Base-by-base conservation (phyloP, 1,140 invertebrate genomes). In the Drosophila pseudoobscura region DNA sequence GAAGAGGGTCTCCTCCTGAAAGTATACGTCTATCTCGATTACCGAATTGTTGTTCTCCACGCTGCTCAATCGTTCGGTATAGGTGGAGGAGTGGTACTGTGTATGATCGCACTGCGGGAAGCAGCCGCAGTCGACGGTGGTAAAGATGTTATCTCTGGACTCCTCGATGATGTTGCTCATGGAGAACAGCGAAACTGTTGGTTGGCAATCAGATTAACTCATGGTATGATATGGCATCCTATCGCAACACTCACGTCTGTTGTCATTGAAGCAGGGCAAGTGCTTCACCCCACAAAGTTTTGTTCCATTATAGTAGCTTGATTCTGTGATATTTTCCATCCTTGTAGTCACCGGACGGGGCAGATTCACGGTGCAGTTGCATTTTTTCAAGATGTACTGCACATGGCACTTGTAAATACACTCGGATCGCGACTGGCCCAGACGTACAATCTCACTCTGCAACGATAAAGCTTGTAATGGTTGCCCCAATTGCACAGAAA, bases 81-180 rank as follows among this genome's bases (percentile, higher is more conserved):
- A 82, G 0, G 66, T 79, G 0, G 72, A 55, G 6, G 87, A 65
- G 26, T 82, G 80, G 56, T 89, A 89, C 26, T 89, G 80, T 7
- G 74, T 82, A 20, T 79, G 78, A 63, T 79, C 52, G 31, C 87
- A 89, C 39, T 66, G 61, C 6, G 87, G 87, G 66, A 65, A 89
- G 39, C 87, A 89, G 11, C 77, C 50, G 11, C 87, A 89, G 29
- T 90, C 54, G 15, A 64, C 51, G 17, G 80, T 89, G 9, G 60
- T 64, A 5, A 89, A 89, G 3, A 61, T 4, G 22, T 64, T 51
- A 4, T 84, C 70, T 1, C 24, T 22, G 6, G 84, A 80, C 65
- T 89, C 76, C 26, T 89, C 84, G 15, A 89, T 89, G 2, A 89
- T 80, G 73, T 88, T 89, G 80, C 83, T 72, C 79, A 89, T 85